phyloP scores from a whole-genome alignment of 1,140 invertebrate species.

The Cotesia vestalis region DNA sequence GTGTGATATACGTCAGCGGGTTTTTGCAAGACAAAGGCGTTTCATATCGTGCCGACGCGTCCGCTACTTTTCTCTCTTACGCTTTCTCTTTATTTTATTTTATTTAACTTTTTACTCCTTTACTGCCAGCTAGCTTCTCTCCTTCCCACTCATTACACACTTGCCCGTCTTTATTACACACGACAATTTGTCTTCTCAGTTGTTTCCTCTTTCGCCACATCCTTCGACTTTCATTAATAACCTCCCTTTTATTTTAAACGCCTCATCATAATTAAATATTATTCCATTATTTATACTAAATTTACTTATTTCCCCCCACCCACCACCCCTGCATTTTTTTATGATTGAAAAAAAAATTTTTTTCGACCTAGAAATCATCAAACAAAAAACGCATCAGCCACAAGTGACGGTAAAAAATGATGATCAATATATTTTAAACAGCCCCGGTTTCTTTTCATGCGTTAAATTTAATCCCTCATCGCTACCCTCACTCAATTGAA shows the following conservation, averaged over 20 bases:
- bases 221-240: slow-evolving; percentile 3
- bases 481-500: slow-evolving; percentile 36
- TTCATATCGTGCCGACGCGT: slow-evolving; percentile 52
- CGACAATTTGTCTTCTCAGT: slow-evolving; percentile 27
- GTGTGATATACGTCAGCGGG: slow-evolving; percentile 57
- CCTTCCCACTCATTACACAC: neutral
- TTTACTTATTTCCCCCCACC: neutral
- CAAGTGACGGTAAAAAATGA: too few species aligned
- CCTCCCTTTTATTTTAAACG: neutral
- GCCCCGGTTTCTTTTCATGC: neutral
- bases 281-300: neutral
- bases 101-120: too few species aligned
- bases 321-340: neutral
- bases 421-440: too few species aligned
- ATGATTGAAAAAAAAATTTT: too few species aligned
- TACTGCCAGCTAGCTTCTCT: slow-evolving; percentile 3
- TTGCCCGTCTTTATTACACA: slow-evolving; percentile 3
- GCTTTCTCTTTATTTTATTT: slow-evolving; percentile 13
- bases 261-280: neutral
- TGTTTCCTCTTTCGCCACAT: slow-evolving; percentile 23
- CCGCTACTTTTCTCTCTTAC: slow-evolving; percentile 15
- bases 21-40: slow-evolving; percentile 61
- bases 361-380: too few species aligned
- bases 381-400: too few species aligned
- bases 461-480: slow-evolving; percentile 6